phyloP scores from a whole-genome alignment of 2,113 vertebrate species.

The Gallinago paraguaiae region DNA sequence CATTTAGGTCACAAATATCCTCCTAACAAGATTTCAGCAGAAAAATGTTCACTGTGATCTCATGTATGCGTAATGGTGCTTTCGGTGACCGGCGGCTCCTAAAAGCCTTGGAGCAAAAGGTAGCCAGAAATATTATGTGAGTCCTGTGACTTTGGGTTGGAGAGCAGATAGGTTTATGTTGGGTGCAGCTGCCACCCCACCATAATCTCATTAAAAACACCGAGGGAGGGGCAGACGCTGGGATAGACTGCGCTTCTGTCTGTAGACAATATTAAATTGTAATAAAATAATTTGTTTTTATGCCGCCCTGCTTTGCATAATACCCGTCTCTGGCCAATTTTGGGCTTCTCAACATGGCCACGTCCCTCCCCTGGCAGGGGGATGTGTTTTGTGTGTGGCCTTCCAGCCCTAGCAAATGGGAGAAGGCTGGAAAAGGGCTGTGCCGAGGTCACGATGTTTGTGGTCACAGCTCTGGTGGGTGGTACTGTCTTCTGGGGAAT shows the following conservation, averaged over 20 bases:
- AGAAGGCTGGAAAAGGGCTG: neutral
- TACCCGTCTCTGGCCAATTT: neutral
- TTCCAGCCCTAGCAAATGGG: neutral
- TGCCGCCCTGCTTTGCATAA: neutral
- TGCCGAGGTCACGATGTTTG: neutral
- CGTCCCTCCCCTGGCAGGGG: neutral
- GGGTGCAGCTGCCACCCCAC: neutral
- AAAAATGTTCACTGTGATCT: neutral
- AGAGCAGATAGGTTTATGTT: neutral
- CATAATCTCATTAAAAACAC: neutral
- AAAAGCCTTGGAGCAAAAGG: neutral
- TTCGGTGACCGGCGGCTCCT: neutral
- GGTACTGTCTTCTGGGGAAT: neutral
- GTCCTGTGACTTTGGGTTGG: neutral
- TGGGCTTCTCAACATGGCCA: fast-evolving
- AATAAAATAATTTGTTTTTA: neutral
- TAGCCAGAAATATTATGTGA: neutral
- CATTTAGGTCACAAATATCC: neutral
- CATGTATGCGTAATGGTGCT: neutral
- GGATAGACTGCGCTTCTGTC: neutral
- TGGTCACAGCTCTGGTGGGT: neutral
- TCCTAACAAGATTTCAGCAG: neutral
- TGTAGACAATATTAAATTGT: neutral
- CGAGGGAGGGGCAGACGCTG: fast-evolving
- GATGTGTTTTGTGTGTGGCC: neutral